These are phyloP conservation scores for Mastomys natalensis DNA, from an alignment of 2,113 vertebrate genomes.

Conservation along the genomic window DNA sequence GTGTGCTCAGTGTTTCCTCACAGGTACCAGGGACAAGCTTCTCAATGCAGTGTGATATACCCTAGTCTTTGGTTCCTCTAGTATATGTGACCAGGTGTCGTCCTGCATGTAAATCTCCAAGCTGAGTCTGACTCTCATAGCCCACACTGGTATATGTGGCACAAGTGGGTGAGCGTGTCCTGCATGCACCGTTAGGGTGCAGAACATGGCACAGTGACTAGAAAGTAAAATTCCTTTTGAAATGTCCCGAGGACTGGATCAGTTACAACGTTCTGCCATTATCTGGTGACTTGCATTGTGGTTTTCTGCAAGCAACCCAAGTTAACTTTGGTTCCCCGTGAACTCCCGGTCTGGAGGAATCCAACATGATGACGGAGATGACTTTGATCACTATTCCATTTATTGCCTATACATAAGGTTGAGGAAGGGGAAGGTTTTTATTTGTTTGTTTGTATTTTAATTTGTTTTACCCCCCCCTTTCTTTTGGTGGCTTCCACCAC, in stretches of 20 bases:
- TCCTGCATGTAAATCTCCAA: constrained; percentile 88
- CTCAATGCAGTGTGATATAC: constrained; percentile 80
- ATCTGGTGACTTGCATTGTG: constrained; percentile 83
- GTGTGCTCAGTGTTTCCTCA: constrained; percentile 81
- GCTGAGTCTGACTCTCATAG: constrained; percentile 86
- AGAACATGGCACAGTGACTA: constrained; percentile 74
- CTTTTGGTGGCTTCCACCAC: constrained; percentile 81
- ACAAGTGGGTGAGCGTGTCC: constrained; percentile 79
- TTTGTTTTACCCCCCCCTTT: neutral
- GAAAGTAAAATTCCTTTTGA: constrained; percentile 74
- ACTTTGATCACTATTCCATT: constrained; percentile 71
- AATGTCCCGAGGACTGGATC: constrained; percentile 76
- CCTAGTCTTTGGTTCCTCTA: constrained; percentile 83
- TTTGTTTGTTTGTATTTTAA: neutral
- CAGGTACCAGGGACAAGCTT: constrained; percentile 84
- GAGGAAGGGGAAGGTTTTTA: constrained; percentile 64
- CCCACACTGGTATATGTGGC: constrained; percentile 78
- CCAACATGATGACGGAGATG: constrained; percentile 57
- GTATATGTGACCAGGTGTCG: constrained; percentile 84
- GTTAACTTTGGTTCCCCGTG: constrained; percentile 73
- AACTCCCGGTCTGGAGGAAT: constrained; percentile 79
- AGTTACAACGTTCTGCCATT: constrained; percentile 75
- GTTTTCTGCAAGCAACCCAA: constrained; percentile 82
- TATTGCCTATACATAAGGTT: constrained; percentile 53
- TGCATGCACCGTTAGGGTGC: constrained; percentile 37